A percentile compares a stretch with the other conserved stretches of the same genome.
Conservation (phyloP, 2,888 invertebrate genomes). For the Esperia sulphurella region DNA sequence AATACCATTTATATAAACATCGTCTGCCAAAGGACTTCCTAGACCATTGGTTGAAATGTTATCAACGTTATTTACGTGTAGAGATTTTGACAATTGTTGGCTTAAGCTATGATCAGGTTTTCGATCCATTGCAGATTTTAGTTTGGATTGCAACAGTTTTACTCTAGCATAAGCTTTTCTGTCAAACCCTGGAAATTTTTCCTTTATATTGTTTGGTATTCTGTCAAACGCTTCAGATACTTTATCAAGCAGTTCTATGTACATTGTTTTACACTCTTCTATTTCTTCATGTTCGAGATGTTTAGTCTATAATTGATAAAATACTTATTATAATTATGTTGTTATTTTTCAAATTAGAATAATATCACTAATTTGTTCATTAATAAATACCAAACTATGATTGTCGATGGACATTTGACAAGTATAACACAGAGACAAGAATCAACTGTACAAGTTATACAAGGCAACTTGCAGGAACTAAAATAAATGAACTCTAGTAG, state of each 20-base stretch:
- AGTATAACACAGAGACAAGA: no score
- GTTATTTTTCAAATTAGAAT: no score
- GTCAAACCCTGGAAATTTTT: slow-evolving; percentile 81
- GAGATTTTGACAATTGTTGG: slow-evolving; percentile 20
- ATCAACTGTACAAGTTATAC: no score
- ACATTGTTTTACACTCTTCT: slow-evolving; percentile 69
- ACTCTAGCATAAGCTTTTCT: slow-evolving; percentile 74
- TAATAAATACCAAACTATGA: no score
- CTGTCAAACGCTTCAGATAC: slow-evolving; percentile 80
- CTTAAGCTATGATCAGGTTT: slow-evolving; percentile 42
- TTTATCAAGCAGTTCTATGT: slow-evolving; percentile 82
- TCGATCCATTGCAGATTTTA: slow-evolving; percentile 67
- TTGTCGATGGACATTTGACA: no score
- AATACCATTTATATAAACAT: slow-evolving; percentile 39
- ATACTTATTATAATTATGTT: no score
- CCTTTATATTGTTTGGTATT: slow-evolving; percentile 81
- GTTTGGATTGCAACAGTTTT: slow-evolving; percentile 77
- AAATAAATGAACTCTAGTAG: no score
- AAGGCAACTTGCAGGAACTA: no score
- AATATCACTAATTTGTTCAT: no score
- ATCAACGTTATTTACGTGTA: slow-evolving; percentile 8
- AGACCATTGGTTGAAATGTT: slow-evolving; percentile 25
- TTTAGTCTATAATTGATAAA: slow-evolving; percentile 25
- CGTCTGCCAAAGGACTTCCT: slow-evolving; percentile 27
- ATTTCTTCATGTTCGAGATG: slow-evolving; percentile 27